Evolutionary conservation across 2,888 invertebrate species (phyloP).

Genomic region (Cenopis cana): DNA sequence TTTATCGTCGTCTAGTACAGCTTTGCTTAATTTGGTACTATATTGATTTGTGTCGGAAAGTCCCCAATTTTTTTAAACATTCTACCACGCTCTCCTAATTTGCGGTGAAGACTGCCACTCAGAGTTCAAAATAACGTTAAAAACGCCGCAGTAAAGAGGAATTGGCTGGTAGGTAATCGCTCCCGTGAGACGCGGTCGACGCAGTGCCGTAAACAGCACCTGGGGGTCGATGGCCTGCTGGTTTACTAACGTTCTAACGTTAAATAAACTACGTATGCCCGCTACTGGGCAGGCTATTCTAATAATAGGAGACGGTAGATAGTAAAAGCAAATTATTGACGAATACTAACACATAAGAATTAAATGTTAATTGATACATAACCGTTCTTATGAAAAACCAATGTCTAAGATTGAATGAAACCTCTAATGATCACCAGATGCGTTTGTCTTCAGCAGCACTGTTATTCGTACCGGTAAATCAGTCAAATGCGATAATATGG

Average conservation of each 20-base stretch:
- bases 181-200: slow-evolving; percentile 10
- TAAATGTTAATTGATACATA: not conserved
- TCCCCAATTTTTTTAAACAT: not conserved
- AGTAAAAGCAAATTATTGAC: not conserved
- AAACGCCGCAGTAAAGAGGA: not conserved
- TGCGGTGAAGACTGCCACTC: not conserved
- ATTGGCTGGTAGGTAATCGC: slow-evolving; percentile 17
- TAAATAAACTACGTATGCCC: slow-evolving; percentile 4
- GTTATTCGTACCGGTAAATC: no score
- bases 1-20: no score
- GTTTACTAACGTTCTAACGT: not conserved
- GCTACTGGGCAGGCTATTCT: not conserved
- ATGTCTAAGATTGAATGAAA: no score
- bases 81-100: not conserved
- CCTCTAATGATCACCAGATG: no score
- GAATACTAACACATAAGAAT: not conserved
- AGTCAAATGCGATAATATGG: no score
- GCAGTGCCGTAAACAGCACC: slow-evolving; percentile 19
- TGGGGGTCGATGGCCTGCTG: slow-evolving; percentile 18
- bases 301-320: not conserved
- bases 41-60: no score
- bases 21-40: no score
- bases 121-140: slow-evolving; percentile 5
- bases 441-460: no score
- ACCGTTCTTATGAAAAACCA: not conserved